A percentile compares a stretch with the other conserved stretches of the same genome.
phyloP scores from a whole-genome alignment of 1,140 invertebrate genomes.

The Drosophila novamexicana region DNA sequence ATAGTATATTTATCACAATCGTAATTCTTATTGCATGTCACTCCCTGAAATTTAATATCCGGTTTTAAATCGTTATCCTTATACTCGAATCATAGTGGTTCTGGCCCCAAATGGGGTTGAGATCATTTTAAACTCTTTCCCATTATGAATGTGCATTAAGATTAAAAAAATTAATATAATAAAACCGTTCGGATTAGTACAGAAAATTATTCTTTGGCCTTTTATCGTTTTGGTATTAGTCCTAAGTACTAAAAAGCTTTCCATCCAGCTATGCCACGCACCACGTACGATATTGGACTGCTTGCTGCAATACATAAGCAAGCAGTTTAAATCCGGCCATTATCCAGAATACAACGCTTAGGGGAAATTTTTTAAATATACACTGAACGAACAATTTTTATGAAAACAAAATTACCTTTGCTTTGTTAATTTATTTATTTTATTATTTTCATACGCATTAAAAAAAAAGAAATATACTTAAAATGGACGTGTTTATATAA shows the following conservation, averaged over 20 bases:
- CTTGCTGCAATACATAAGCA: not conserved
- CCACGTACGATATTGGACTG: conserved; percentile 20
- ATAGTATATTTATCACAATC: no score
- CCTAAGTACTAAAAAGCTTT: not conserved
- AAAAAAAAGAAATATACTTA: conserved; percentile 50
- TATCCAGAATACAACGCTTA: not conserved
- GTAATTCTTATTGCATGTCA: no score
- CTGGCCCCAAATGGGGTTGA: no score
- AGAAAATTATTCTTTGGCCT: not conserved
- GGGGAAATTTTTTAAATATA: not conserved
- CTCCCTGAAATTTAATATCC: no score
- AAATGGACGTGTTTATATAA: conserved; percentile 64
- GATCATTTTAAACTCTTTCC: no score
- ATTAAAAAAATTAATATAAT: no score
- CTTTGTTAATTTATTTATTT: conserved; percentile 61
- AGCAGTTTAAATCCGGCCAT: not conserved
- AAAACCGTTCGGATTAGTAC: no score
- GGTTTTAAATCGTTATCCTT: no score
- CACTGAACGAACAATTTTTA: not conserved
- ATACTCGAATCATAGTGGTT: no score
- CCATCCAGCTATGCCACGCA: not conserved
- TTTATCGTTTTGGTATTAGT: conserved; percentile 1
- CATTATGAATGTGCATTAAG: no score
- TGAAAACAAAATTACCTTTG: not conserved
- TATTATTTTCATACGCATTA: conserved; percentile 60